Evolutionary conservation across 1,140 invertebrate species (phyloP).

Genomic region (Drosophila sechellia): DNA sequence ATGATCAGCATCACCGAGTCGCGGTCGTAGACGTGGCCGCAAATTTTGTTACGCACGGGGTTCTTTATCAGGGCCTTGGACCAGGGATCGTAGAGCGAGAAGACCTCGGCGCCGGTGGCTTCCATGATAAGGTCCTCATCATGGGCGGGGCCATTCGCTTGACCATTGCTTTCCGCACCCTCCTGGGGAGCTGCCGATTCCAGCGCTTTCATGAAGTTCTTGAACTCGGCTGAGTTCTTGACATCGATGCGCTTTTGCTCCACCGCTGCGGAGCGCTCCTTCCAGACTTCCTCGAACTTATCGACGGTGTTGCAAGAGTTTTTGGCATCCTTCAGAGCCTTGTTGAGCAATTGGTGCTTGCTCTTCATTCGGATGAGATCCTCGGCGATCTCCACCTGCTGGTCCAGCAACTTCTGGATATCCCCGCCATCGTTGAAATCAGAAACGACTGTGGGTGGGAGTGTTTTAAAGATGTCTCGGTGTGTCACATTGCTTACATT

Average conservation of each 20-base stretch:
- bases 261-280: not conserved
- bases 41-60: conserved; percentile 48
- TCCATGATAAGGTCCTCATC: conserved; percentile 23
- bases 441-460: not conserved
- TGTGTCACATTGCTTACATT: not conserved
- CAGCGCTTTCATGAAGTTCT: conserved; percentile 24
- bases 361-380: conserved; percentile 21
- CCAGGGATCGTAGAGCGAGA: conserved; percentile 59
- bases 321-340: conserved; percentile 3
- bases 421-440: conserved; percentile 6
- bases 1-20: conserved; percentile 41
- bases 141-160: not conserved
- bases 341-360: conserved; percentile 18
- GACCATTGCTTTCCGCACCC: not conserved
- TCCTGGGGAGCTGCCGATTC: not conserved
- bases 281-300: conserved; percentile 15
- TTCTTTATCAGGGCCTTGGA: conserved; percentile 48
- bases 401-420: conserved; percentile 2
- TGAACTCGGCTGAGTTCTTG: conserved; percentile 33
- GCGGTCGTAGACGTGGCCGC: conserved; percentile 59
- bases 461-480: too few species aligned
- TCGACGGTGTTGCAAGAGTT: conserved; percentile 20
- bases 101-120: conserved; percentile 6
- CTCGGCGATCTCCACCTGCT: conserved; percentile 24
- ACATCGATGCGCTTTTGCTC: conserved; percentile 20